Evolutionary conservation across 1,140 invertebrate genomes (phyloP).

Genomic region (Campoletis sonorensis): DNA sequence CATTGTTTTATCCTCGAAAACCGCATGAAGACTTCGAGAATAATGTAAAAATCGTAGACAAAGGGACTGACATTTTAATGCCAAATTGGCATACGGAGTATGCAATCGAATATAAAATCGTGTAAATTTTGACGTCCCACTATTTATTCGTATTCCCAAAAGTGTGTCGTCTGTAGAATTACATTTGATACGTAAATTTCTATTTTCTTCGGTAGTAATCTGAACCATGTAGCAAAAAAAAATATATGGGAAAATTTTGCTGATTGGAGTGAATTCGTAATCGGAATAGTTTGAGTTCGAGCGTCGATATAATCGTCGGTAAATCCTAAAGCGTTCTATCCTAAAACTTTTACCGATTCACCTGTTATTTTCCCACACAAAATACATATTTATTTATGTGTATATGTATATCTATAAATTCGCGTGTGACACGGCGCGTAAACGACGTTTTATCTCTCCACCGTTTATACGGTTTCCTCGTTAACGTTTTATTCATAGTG

Average conservation of each 20-base stretch:
- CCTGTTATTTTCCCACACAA: conserved; percentile 2
- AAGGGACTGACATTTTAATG: too few relatives aligned
- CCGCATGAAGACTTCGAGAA: too few relatives aligned
- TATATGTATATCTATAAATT: not conserved
- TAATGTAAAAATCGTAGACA: too few relatives aligned
- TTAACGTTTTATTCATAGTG: conserved; percentile 55
- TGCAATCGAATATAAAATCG: too few relatives aligned
- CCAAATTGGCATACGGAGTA: too few relatives aligned
- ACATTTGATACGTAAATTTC: too few relatives aligned
- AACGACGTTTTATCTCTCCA: conserved; percentile 37
- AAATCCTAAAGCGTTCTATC: not conserved
- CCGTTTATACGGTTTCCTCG: conserved; percentile 55
- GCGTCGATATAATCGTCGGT: not conserved
- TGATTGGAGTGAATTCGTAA: not conserved
- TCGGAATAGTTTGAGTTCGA: not conserved
- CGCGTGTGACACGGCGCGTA: conserved; percentile 21
- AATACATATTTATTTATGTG: not conserved
- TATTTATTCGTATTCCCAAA: too few relatives aligned
- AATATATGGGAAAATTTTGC: too few relatives aligned
- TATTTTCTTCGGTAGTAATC: too few relatives aligned
- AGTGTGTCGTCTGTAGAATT: too few relatives aligned
- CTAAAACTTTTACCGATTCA: conserved; percentile 24
- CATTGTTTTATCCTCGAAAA: too few relatives aligned
- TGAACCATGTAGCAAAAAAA: not conserved
- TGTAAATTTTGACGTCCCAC: too few relatives aligned